Evolutionary conservation across 2,888 invertebrate genomes (phyloP).

Genomic region (Drosophila yooni): DNA sequence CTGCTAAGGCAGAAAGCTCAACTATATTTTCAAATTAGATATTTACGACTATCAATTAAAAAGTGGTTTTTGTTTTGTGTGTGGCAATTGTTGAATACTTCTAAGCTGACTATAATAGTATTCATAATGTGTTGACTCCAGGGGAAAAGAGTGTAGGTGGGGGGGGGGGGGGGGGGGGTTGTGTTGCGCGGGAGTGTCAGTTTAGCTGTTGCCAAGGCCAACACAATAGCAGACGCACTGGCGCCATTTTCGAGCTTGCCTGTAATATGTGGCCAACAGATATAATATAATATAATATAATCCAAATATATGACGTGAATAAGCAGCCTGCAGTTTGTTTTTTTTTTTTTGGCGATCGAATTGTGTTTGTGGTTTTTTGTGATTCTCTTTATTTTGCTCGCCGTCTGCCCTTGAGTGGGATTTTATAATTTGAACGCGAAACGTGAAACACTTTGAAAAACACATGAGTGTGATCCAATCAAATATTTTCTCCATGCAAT

Average conservation of each 20-base stretch:
- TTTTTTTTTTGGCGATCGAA: constrained; percentile 6
- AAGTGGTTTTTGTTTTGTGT: neutral
- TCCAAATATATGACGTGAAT: constrained; percentile 1
- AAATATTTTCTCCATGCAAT: neutral
- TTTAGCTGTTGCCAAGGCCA: constrained; percentile 33
- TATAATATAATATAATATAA: neutral
- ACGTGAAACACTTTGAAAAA: neutral
- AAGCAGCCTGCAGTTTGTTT: neutral
- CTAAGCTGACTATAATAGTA: neutral
- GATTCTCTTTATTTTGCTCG: neutral
- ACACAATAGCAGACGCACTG: constrained; percentile 42
- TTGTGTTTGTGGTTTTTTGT: constrained; percentile 26
- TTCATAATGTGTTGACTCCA: constrained; percentile 6
- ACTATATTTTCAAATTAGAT: neutral
- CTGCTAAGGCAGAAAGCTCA: neutral
- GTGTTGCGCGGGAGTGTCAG: neutral
- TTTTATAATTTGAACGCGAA: neutral
- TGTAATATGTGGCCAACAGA: neutral
- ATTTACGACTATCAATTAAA: neutral
- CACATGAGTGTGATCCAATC: neutral
- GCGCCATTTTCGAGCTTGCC: constrained; percentile 44
- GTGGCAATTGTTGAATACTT: constrained; percentile 38
- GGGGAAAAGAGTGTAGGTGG: neutral
- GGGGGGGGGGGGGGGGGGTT: neutral
- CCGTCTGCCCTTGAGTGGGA: neutral